phyloP scores from a whole-genome alignment of 2,797 vertebrate species.

The Phrynocephalus forsythii region DNA sequence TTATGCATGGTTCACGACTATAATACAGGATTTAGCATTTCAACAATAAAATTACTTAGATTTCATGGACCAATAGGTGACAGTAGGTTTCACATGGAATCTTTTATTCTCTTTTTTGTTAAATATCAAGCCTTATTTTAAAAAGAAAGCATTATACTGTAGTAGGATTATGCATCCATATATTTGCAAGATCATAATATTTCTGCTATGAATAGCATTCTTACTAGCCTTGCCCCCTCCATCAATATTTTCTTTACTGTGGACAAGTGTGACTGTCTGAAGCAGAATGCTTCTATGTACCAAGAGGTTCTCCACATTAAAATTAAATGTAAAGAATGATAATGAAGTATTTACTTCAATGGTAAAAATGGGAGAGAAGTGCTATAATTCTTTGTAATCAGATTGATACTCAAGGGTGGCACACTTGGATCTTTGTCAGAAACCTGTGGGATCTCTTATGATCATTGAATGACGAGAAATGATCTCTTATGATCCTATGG shows the following conservation, averaged over 20 bases:
- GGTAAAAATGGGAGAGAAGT: no score
- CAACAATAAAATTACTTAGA: slow-evolving; percentile 16
- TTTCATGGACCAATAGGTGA: background rate
- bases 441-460: background rate
- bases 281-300: no score
- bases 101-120: slow-evolving; percentile 26
- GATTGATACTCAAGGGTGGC: background rate
- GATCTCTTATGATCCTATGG: background rate
- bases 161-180: background rate
- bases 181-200: background rate
- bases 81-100: slow-evolving; percentile 34
- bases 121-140: background rate
- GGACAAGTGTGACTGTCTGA: no score
- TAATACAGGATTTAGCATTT: background rate
- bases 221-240: no score
- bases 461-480: background rate
- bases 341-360: no score
- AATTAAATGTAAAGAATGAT: background rate
- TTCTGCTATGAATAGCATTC: background rate
- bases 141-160: background rate
- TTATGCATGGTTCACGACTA: background rate
- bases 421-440: background rate
- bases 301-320: no score
- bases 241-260: no score
- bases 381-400: background rate